phyloP scores from a whole-genome alignment of 2,888 invertebrate species.

The Campoplex nolae region DNA sequence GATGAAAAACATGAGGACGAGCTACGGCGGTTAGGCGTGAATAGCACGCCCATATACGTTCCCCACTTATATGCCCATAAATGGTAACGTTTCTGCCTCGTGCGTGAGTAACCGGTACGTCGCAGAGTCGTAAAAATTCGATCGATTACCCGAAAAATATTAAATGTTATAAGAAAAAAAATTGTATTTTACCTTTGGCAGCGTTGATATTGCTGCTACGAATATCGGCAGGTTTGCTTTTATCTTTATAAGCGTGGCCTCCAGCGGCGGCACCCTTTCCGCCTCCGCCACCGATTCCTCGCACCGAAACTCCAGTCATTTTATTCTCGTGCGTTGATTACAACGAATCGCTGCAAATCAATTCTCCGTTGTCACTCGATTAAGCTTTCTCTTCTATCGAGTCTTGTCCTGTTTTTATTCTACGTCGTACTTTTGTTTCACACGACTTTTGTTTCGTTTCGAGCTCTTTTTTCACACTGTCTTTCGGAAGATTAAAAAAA shows the following conservation, averaged over 20 bases:
- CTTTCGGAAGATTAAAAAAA: slow-evolving; percentile 15
- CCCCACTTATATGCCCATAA: slow-evolving; percentile 70
- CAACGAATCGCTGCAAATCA: neutral
- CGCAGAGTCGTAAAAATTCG: neutral
- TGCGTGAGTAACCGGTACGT: slow-evolving; percentile 30
- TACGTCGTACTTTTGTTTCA: neutral
- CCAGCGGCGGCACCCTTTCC: slow-evolving; percentile 79
- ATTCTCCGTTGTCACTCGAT: neutral
- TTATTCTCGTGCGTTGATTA: slow-evolving; percentile 4
- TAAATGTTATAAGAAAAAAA: neutral
- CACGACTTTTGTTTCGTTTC: slow-evolving; percentile 30
- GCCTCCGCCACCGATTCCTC: slow-evolving; percentile 85
- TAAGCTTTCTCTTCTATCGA: neutral
- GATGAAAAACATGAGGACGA: neutral
- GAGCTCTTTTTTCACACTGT: slow-evolving; percentile 12
- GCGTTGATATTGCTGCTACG: slow-evolving; percentile 98
- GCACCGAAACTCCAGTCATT: slow-evolving; percentile 84
- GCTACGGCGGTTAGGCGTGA: neutral
- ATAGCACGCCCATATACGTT: neutral
- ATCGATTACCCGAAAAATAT: neutral
- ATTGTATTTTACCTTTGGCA: slow-evolving; percentile 92
- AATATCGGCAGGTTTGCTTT: slow-evolving; percentile 97
- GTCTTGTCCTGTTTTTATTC: neutral
- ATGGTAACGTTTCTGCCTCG: slow-evolving; percentile 65
- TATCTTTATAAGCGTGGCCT: slow-evolving; percentile 92